Conservation (phyloP, 2,888 invertebrate species). For the Spisula subtruncata region DNA sequence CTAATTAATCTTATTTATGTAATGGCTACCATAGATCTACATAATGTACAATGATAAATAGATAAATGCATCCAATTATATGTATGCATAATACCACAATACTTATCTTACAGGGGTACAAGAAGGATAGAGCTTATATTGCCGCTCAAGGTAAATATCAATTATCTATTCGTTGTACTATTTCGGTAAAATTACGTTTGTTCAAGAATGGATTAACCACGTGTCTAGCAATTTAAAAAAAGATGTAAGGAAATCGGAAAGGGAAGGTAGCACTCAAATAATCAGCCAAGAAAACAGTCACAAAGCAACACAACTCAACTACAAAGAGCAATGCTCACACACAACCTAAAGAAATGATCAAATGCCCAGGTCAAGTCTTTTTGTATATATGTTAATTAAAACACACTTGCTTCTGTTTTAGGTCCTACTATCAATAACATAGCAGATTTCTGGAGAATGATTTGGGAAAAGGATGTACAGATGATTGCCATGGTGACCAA, state of each 20-base stretch:
- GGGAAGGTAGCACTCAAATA: no score
- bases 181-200: not conserved
- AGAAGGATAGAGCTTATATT: conserved; percentile 88
- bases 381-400: not conserved
- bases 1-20: not conserved
- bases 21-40: not conserved
- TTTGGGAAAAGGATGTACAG: conserved; percentile 88
- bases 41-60: not conserved
- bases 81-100: not conserved
- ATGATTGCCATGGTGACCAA: conserved; percentile 89
- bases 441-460: conserved; percentile 89
- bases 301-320: no score
- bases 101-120: conserved; percentile 87
- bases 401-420: conserved; percentile 54
- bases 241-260: no score
- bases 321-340: no score
- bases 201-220: not conserved
- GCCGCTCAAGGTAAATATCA: conserved; percentile 88
- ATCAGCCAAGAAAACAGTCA: no score
- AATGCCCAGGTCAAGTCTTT: no score
- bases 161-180: not conserved
- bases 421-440: conserved; percentile 88
- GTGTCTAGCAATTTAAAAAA: no score
- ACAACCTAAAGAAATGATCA: no score
- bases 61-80: not conserved